These are phyloP conservation scores for Eristalinus aeneus DNA, from an alignment of 2,888 invertebrate genomes.

Conservation along the genomic window DNA sequence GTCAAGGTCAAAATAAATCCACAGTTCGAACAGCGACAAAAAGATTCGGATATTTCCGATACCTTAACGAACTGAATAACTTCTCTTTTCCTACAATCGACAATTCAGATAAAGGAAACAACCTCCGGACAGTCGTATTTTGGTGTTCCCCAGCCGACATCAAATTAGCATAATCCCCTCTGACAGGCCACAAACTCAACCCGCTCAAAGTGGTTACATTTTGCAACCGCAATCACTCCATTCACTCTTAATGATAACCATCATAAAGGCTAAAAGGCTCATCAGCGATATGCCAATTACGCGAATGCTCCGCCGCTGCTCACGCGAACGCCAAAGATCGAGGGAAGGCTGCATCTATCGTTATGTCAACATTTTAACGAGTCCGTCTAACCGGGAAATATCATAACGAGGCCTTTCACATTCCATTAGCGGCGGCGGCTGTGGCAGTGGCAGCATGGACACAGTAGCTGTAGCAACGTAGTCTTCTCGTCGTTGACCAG, in stretches of 20 bases:
- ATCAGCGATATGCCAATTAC: not conserved
- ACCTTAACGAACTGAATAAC: no score
- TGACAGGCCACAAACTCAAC: not conserved
- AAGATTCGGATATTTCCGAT: no score
- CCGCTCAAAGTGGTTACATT: not conserved
- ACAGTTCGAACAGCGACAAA: no score
- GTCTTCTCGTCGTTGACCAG: not conserved
- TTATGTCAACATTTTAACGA: slow-evolving; percentile 10
- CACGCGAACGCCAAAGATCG: not conserved
- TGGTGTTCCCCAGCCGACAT: no score
- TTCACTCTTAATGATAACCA: not conserved
- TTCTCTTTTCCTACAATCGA: no score
- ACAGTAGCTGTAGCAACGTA: not conserved
- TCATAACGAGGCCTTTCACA: slow-evolving; percentile 42
- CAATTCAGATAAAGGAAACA: no score
- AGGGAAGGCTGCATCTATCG: not conserved
- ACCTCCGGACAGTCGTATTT: no score
- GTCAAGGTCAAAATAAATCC: no score
- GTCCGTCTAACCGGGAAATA: slow-evolving; percentile 13
- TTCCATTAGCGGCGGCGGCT: slow-evolving; percentile 35
- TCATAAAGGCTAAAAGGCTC: not conserved
- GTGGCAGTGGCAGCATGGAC: not conserved
- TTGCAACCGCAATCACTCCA: not conserved
- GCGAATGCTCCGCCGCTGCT: not conserved
- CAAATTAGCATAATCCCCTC: no score